A percentile compares a stretch with the other conserved stretches of the same genome.
Evolutionary conservation across 2,113 vertebrate species (phyloP).

Genomic region (Gopherus evgoodei): DNA sequence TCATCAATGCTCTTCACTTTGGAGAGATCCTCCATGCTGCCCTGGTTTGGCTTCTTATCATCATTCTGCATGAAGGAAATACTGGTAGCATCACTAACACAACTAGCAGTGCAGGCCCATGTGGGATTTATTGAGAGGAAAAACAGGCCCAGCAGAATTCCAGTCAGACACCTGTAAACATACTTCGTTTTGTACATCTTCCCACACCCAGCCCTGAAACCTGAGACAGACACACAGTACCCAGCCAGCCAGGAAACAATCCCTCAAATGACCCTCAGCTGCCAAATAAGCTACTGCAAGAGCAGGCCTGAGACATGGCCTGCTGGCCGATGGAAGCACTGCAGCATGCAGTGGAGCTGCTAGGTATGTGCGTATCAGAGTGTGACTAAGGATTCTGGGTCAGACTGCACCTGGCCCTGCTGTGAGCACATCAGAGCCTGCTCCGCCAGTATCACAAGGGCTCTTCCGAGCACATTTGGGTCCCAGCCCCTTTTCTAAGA

Average conservation of each 20-base stretch:
- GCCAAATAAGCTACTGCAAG: not conserved
- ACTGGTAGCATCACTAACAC: not conserved
- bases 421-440: not conserved
- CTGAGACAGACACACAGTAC: not conserved
- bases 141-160: not conserved
- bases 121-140: not conserved
- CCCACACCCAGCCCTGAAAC: not conserved
- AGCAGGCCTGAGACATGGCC: fast-evolving
- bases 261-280: fast-evolving
- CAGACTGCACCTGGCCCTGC: not conserved
- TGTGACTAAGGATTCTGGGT: not conserved
- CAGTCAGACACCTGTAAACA: not conserved
- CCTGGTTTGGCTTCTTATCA: conserved; percentile 88
- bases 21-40: conserved; percentile 90
- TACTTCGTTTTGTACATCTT: not conserved
- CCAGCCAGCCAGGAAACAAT: fast-evolving
- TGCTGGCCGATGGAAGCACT: fast-evolving
- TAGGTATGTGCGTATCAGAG: too few species aligned
- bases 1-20: conserved; percentile 78
- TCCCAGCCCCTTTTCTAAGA: not conserved
- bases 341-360: not conserved
- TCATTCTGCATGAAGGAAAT: conserved; percentile 83
- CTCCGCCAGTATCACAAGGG: not conserved
- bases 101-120: fast-evolving
- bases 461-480: not conserved